Percentiles rank a stretch among this genome's conserved stretches.
Conservation (phyloP, 2,888 invertebrate genomes). For the Sminthurides aquaticus region DNA sequence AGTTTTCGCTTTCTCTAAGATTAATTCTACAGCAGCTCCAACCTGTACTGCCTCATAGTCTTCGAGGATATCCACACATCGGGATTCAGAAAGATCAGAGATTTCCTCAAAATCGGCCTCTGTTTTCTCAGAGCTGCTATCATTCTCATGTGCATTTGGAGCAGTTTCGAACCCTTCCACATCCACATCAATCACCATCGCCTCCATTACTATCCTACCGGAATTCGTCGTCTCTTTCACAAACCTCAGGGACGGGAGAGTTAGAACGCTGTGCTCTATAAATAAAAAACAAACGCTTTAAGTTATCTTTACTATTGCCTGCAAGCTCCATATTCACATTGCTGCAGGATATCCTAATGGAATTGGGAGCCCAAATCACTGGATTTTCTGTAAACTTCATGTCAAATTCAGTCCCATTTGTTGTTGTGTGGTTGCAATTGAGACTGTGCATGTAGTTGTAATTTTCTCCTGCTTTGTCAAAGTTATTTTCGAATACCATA, state of each 20-base stretch:
- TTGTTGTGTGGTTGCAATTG: too few relatives aligned
- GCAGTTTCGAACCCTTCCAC: constrained; percentile 15
- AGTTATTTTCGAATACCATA: too few relatives aligned
- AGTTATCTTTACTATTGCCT: too few relatives aligned
- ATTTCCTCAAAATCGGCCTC: constrained; percentile 26
- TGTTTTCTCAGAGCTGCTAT: constrained; percentile 21
- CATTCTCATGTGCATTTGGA: constrained; percentile 14
- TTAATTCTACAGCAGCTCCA: constrained; percentile 20
- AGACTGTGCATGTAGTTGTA: too few relatives aligned
- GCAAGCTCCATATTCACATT: too few relatives aligned
- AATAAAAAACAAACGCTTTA: constrained; percentile 22
- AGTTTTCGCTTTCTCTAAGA: constrained; percentile 19
- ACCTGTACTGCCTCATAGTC: constrained; percentile 21
- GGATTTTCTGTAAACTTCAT: too few relatives aligned
- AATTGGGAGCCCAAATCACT: neutral
- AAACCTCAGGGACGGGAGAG: constrained; percentile 77
- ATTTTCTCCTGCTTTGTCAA: too few relatives aligned
- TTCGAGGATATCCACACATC: constrained; percentile 12
- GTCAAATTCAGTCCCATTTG: too few relatives aligned
- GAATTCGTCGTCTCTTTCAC: constrained; percentile 82
- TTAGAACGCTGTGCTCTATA: constrained; percentile 73
- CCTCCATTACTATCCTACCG: constrained; percentile 81
- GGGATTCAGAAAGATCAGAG: constrained; percentile 19
- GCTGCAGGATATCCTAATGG: too few relatives aligned
- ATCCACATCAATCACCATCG: constrained; percentile 74